phyloP scores from a whole-genome alignment of 2,888 invertebrate species.

The Ophion ellenae region DNA sequence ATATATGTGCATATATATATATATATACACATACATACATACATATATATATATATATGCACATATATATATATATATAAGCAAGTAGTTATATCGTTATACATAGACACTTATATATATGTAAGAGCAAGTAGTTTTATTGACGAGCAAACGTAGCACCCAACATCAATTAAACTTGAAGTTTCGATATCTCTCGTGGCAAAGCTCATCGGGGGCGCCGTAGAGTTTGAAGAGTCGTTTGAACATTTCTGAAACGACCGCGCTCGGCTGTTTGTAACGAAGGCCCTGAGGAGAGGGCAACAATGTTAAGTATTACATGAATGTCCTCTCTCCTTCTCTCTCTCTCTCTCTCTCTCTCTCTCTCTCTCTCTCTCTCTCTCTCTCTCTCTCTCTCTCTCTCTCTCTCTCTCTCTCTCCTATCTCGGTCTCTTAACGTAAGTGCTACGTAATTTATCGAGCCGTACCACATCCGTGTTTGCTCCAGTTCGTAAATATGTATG shows the following conservation, averaged over 20 bases:
- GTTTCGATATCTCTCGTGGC: constrained; percentile 55
- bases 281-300: background rate
- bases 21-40: too few relatives aligned
- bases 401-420: too few relatives aligned
- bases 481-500: too few relatives aligned
- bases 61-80: too few relatives aligned
- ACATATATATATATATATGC: background rate
- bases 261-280: constrained; percentile 6
- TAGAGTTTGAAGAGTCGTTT: constrained; percentile 30
- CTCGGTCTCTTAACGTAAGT: background rate
- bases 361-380: too few relatives aligned
- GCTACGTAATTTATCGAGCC: background rate
- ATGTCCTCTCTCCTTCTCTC: background rate
- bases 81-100: too few relatives aligned
- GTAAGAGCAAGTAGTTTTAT: constrained; percentile 22
- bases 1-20: too few relatives aligned
- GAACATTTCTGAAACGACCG: constrained; percentile 29
- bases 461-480: too few relatives aligned
- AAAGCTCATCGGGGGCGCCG: constrained; percentile 32
- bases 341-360: too few relatives aligned
- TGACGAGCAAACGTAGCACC: constrained; percentile 31
- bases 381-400: too few relatives aligned
- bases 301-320: constrained; percentile 3
- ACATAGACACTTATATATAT: too few relatives aligned
- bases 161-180: constrained; percentile 64